Evolutionary conservation across 35 echinoderm and acorn worm genomes (phyloP), one percentile per base, ranked within the genome.

Genomic region (Diadema setosum): DNA sequence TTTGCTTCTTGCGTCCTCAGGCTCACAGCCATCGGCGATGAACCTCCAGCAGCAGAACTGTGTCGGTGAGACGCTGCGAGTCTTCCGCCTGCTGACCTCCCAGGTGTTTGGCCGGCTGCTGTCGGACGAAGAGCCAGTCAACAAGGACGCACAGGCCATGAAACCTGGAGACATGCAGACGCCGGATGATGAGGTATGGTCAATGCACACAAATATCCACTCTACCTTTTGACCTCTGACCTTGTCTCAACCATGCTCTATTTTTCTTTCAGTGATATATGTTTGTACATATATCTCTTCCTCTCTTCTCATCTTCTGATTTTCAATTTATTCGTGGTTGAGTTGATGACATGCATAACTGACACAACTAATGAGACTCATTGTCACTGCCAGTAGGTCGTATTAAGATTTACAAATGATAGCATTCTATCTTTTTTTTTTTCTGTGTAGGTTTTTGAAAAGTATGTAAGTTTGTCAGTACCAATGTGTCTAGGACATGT

Each of bases 61-160:
- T 55, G 93, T 91, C n/a, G 70, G 87, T 40, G 96, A 98, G 86
- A 92, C 96, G 2, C 74, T 98, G 46, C 86, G 92, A 37, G 93
- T 98, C 4, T 98, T 98, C 63, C 48, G 96, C 3, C 74, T 98
- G 14, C 89, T 98, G 65, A 98, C 96, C 2, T 98, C 96, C 20
- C 96, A 98, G 60, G 96, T 98, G 3, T 98, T 98, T 92, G 96
- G 96, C 14, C 94, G 86, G 58, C 86, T 98, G 7, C 60, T 98
- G 8, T 86, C 92, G 41, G 96, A 94, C 18, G 92, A 94, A 44
- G 86, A 87, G 35, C 80, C 87, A 5, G 75, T 43, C 27, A 52
- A 21, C 25, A 83, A 91, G 20, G 73, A 78, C 21, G 37, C 34
- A 57, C 81, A 83, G 52, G 85, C 74, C 12, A 64, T 75, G 17